A percentile compares a stretch with the other conserved stretches of the same genome.
Conservation (phyloP, 2,797 vertebrate species). For the Pipistrellus kuhlii region DNA sequence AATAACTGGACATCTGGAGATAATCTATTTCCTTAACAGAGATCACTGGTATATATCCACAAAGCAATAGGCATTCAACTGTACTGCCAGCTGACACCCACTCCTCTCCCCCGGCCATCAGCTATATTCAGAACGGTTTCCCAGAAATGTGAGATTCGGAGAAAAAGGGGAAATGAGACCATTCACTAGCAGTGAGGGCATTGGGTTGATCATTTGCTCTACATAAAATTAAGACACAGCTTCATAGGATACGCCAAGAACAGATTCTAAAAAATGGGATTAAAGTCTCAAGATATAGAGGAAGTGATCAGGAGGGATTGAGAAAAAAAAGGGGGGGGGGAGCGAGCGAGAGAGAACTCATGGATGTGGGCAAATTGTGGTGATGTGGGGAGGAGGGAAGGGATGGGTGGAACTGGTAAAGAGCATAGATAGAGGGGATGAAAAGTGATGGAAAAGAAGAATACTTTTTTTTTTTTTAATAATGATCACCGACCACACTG, state of each 20-base stretch:
- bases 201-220: background rate
- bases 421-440: background rate
- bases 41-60: background rate
- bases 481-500: rapidly evolving
- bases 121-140: background rate
- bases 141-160: background rate
- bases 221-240: background rate
- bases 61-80: background rate
- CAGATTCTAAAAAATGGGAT: background rate
- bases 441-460: background rate
- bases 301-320: background rate
- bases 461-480: background rate
- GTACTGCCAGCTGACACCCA: background rate
- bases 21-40: background rate
- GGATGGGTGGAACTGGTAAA: background rate
- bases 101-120: background rate
- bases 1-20: background rate
- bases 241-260: background rate
- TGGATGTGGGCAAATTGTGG: background rate
- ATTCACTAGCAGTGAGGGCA: background rate
- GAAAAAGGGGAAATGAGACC: background rate
- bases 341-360: background rate
- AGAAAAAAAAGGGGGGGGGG: no score
- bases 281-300: background rate
- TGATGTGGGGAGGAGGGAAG: background rate